Evolutionary conservation across 2,113 vertebrate species (phyloP), one percentile per base, ranked within the genome.

Genomic region (Myiozetetes cayanensis): DNA sequence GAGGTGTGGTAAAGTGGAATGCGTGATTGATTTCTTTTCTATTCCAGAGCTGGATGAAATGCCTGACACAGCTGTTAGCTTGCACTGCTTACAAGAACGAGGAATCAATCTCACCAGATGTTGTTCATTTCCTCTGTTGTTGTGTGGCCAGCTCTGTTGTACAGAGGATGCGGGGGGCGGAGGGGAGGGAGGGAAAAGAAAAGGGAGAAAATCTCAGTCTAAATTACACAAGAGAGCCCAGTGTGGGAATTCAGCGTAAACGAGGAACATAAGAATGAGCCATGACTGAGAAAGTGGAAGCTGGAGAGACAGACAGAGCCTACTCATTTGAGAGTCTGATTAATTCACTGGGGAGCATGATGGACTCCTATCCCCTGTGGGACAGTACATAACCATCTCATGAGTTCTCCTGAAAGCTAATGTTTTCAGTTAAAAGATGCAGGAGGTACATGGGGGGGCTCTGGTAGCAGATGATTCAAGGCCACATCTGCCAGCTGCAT

Each of bases 81-180:
- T 80, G 67, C 72, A 62, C 80, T 93, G 82, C 95, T 97, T 95
- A 96, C 80, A 95, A 96, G 95, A 94, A 80, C 7, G 55, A 92
- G 56, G 82, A 97, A 94, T 97, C 93, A 97, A 18, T 97, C 92
- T 93, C 68, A 83, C 91, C 96, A 97, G 96, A 94, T 97, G 95
- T 91, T 96, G 90, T 72, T 96, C 85, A 92, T 96, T 97, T 95
- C 95, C 96, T 97, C 96, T 97, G 95, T 96, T 97, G 95, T 95
- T 97, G 96, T 97, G 97, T 97, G 97, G 97, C 95, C 96, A 97
- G 87, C 79, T 94, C 97, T 95, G 92, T 96, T 93, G 93, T 95
- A 95, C 70, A 67, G 94, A 63, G 85, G 84, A 95, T 95, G 76
- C 65, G 8, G 76, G 93, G 75, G 73, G 92, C 0, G 10, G 65